phyloP scores from a whole-genome alignment of 2,113 vertebrate species.

The Lynx canadensis region DNA sequence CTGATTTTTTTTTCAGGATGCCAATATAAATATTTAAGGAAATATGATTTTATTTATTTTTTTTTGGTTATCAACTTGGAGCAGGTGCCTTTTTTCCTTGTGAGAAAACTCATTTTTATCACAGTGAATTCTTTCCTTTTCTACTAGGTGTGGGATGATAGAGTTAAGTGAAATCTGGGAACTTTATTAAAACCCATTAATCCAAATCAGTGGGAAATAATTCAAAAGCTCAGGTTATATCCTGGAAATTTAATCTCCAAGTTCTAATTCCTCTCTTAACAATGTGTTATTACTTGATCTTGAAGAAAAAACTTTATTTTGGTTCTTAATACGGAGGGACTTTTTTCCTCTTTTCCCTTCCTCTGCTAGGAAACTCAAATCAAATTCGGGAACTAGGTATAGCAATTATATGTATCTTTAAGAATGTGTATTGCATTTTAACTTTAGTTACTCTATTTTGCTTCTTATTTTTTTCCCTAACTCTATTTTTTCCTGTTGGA shows the following conservation, averaged over 20 bases:
- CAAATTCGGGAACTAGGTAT: not conserved
- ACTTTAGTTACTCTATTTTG: constrained; percentile 26
- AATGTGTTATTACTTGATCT: not conserved
- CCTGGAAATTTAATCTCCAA: not conserved
- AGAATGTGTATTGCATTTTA: not conserved
- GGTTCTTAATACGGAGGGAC: not conserved
- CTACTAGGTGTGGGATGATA: constrained; percentile 58
- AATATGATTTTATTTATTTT: constrained; percentile 32
- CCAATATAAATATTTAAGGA: constrained; percentile 22
- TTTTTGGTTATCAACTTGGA: constrained; percentile 41
- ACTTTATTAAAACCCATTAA: not conserved
- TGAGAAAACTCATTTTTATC: constrained; percentile 63
- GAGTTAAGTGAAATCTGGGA: not conserved
- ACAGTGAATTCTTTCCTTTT: constrained; percentile 63
- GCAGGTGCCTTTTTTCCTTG: constrained; percentile 45
- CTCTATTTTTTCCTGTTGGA: not conserved
- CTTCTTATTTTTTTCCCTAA: not conserved
- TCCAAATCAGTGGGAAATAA: not conserved
- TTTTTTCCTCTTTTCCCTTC: not conserved
- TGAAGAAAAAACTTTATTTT: not conserved
- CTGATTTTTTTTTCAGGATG: not conserved
- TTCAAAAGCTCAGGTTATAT: not conserved
- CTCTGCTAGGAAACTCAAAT: not conserved
- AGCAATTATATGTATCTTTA: not conserved
- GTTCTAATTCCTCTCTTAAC: not conserved